A percentile compares a stretch with the other conserved stretches of the same genome.
phyloP scores from a whole-genome alignment of 2,113 vertebrate species.

The Dissostichus mawsoni region DNA sequence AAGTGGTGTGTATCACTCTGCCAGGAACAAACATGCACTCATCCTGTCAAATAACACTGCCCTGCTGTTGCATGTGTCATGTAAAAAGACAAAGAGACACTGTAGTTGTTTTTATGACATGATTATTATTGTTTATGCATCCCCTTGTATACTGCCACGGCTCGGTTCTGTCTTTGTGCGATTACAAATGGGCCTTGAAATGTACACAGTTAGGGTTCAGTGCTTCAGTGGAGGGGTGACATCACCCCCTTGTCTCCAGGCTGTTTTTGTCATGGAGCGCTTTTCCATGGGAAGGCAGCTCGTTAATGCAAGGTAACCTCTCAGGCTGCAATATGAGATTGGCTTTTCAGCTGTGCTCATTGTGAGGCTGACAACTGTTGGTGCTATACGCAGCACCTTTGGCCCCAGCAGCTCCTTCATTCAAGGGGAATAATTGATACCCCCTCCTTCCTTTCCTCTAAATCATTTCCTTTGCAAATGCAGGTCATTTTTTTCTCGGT shows the following conservation, averaged over 20 bases:
- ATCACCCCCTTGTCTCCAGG: constrained; percentile 76
- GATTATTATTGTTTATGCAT: constrained; percentile 70
- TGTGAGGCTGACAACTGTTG: constrained; percentile 84
- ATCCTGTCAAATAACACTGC: constrained; percentile 37
- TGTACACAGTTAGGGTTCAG: constrained; percentile 79
- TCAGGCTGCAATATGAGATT: constrained; percentile 84
- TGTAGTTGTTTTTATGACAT: constrained; percentile 61
- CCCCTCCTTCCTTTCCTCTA: constrained; percentile 49
- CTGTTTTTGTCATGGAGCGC: constrained; percentile 68
- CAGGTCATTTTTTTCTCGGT: constrained; percentile 51
- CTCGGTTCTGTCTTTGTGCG: constrained; percentile 65
- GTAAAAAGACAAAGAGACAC: constrained; percentile 60
- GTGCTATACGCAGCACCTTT: constrained; percentile 84
- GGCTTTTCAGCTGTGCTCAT: constrained; percentile 79
- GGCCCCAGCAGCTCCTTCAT: constrained; percentile 77
- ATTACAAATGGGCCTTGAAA: constrained; percentile 77
- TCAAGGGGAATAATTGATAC: constrained; percentile 77
- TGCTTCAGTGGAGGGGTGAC: constrained; percentile 73
- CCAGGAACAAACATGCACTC: constrained; percentile 58
- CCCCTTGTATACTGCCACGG: constrained; percentile 48
- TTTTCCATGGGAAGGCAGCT: constrained; percentile 74
- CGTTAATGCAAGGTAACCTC: constrained; percentile 78
- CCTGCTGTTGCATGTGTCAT: constrained; percentile 32
- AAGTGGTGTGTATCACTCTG: constrained; percentile 90
- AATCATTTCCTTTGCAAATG: constrained; percentile 66